Evolutionary conservation across 2,888 invertebrate genomes (phyloP).

Genomic region (Allacma fusca): DNA sequence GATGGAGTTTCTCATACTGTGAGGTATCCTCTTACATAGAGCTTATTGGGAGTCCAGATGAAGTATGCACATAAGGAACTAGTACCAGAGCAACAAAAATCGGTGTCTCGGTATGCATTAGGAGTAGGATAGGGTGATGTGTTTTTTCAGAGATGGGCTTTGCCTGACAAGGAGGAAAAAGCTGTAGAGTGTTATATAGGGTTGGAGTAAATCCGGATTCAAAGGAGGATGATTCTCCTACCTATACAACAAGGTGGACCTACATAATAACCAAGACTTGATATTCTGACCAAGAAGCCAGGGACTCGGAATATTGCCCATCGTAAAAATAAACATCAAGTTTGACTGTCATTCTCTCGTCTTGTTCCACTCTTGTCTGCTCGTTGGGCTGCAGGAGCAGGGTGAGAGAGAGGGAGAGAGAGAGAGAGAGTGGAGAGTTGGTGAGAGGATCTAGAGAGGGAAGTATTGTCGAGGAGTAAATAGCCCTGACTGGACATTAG

Average conservation of each 20-base stretch:
- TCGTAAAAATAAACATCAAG: conserved; percentile 50
- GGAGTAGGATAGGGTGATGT: too few species aligned
- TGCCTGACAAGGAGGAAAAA: background rate
- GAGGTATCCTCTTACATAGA: too few species aligned
- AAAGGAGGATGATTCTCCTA: background rate
- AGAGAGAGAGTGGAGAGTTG: background rate
- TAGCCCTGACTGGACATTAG: conserved; percentile 51
- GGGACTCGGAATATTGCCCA: conserved; percentile 39
- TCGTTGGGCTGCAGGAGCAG: background rate
- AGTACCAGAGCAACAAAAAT: too few species aligned
- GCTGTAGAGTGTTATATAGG: background rate
- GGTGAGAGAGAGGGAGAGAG: too few species aligned
- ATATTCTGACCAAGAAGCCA: conserved; percentile 16
- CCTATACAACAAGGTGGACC: background rate
- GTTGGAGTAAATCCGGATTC: background rate
- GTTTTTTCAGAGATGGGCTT: too few species aligned
- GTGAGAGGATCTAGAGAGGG: background rate
- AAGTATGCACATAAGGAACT: too few species aligned
- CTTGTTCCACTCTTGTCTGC: conserved; percentile 26
- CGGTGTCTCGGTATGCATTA: too few species aligned
- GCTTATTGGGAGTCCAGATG: too few species aligned
- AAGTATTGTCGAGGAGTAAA: conserved; percentile 44
- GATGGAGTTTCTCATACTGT: too few species aligned
- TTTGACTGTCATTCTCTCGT: conserved; percentile 43
- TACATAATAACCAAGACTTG: background rate